Base-by-base conservation (phyloP, 2,797 vertebrate species). In the Gobionotothen gibberifrons region DNA sequence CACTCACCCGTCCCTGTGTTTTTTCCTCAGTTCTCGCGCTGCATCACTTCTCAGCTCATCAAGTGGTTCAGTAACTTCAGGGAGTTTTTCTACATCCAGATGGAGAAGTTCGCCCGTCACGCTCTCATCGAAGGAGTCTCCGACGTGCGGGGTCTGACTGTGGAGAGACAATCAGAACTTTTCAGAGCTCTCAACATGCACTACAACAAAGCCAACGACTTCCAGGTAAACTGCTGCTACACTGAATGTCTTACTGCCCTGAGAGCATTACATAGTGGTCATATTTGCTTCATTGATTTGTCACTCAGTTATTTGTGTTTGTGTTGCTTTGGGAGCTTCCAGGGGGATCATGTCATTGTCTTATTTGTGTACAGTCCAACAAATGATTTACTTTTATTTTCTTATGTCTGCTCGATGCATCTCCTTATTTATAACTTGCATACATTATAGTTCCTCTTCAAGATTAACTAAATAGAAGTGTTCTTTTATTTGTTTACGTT, bases 51-150 rank as follows among this genome's bases (percentile, higher is more conserved):
- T 39, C 97, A 98, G 95, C 96, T 99, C 89, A 97, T 98, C 94
- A 98, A 99, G 87, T 99, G 97, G 97, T 98, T 99, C 94, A 99
- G 97, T 87, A 99, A 99, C 92, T 99, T 99, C 87, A 94, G 97
- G 8, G 97, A 98, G 93, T 99, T 98, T 85, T 99, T 96, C 93
- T 99, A 98, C 85, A 99, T 98, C 94, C 97, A 99, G 92, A 97
- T 97, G 95, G 97, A 99, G 91, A 98, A 97, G 91, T 97, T 93
- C 49, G 97, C 97, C 65, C 95, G 97, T 2, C 96, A 95, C 60
- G 96, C 96, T 11, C 82, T 97, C 69, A 73, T 92, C 17, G 95
- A 97, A 3, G 96, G 96, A 0, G 76, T 91, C 46, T 74, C 79
- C 1, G 89, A 95, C 0, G 73, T 87, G 4, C 69, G 91, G 32